phyloP scores from a whole-genome alignment of 1,140 invertebrate genomes.

The Zaprionus africanus region DNA sequence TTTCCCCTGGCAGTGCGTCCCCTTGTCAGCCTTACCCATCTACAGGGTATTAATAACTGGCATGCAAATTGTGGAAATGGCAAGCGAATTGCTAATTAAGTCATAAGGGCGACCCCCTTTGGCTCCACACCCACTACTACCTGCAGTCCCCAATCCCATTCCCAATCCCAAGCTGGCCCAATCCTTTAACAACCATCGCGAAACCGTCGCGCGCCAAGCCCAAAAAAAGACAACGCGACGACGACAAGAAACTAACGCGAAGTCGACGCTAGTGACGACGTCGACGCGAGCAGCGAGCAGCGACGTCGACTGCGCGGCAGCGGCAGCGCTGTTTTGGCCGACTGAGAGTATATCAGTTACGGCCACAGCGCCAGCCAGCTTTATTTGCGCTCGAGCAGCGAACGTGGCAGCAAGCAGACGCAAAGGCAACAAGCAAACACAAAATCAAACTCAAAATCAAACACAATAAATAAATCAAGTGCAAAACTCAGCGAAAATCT shows the following conservation, averaged over 20 bases:
- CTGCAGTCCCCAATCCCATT: not conserved
- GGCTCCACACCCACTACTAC: not conserved
- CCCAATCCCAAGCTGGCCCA: not conserved
- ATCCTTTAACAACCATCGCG: constrained; percentile 37
- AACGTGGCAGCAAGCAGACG: constrained; percentile 74
- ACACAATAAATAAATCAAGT: constrained; percentile 31
- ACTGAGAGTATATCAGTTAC: constrained; percentile 81
- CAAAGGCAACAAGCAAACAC: constrained; percentile 44
- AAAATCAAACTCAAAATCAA: constrained; percentile 37
- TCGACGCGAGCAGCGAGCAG: constrained; percentile 1
- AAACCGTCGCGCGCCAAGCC: constrained; percentile 50
- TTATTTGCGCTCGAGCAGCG: constrained; percentile 81
- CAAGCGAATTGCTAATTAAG: constrained; percentile 45
- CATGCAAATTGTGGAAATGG: constrained; percentile 25
- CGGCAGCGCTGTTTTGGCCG: constrained; percentile 12
- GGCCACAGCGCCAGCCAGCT: constrained; percentile 63
- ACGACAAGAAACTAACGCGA: constrained; percentile 15
- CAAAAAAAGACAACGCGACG: constrained; percentile 34
- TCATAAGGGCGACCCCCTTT: constrained; percentile 33
- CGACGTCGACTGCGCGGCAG: not conserved
- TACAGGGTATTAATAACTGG: constrained; percentile 27
- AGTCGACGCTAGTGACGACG: not conserved
- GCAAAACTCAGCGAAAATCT: constrained; percentile 13
- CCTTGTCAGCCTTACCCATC: not conserved
- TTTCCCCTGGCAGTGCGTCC: not conserved